Base-by-base conservation (phyloP, 2,113 vertebrate species). In the Platichthys flesus region DNA sequence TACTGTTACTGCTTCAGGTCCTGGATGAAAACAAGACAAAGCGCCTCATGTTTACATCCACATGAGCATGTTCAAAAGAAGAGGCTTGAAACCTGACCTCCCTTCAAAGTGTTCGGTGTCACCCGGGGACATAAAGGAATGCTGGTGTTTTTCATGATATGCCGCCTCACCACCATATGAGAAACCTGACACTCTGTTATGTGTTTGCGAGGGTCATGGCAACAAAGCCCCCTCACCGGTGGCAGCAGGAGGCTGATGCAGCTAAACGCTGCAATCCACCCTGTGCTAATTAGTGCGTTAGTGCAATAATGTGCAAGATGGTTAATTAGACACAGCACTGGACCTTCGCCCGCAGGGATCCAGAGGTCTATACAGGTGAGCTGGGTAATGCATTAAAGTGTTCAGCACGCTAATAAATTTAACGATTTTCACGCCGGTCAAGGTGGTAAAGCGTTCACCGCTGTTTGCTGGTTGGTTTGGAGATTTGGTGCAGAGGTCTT, bases 231-330 rank as follows among this genome's bases (percentile, higher is more conserved):
- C 45, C 9, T 9, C 47, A 2, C 47, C 18, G 47, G 16, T 59
- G 66, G 66, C 31, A 57, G 66, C 49, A 42, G 60, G 26, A 62
- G 72, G 74, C 56, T 59, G 66, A 73, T 42, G 40, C 40, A 56
- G 82, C 81, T 75, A 62, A 71, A 76, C 26, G 73, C 49, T 61
- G 63, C 79, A 68, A 84, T 79, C 31, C 6, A 16, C 2, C 23
- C n/a, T 5, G 64, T 14, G 63, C 79, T 90, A 89, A 92, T 92
- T 88, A 88, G 65, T 59, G 61, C 3, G 76, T 92, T 88, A 88
- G 65, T 51, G 7, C 12, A 63, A 77, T 67, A 56, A 81, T 52
- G 70, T 76, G 67, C 76, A 73, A 74, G 63, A 70, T 51, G 69
- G 56, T 62, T 18, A 84, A 79, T 83, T 66, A 78, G 23, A 81